phyloP scores from a whole-genome alignment of 1,140 invertebrate species.

The Sitophilus oryzae region DNA sequence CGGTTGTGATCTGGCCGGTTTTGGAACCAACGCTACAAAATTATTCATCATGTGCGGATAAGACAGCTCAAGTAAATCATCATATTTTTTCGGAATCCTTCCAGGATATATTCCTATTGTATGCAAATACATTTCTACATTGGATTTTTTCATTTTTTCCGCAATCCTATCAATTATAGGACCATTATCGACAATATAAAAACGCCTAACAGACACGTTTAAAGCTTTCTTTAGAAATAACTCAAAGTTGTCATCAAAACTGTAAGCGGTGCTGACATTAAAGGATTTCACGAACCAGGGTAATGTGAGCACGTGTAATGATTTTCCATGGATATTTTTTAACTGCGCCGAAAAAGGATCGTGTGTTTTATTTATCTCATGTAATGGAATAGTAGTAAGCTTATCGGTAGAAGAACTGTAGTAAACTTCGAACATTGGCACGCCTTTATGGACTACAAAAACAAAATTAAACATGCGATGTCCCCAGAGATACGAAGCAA shows the following conservation, averaged over 20 bases:
- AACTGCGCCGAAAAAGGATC: background rate
- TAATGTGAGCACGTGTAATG: background rate
- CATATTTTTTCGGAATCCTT: background rate
- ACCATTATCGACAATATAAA: background rate
- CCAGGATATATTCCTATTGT: background rate
- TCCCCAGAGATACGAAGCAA: background rate
- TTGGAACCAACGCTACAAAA: background rate
- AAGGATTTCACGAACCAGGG: background rate
- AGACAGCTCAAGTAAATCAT: background rate
- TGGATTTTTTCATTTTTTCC: background rate
- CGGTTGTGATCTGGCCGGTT: background rate
- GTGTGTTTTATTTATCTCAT: background rate
- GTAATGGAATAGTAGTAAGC: background rate
- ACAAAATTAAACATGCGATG: background rate
- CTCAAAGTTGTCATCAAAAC: background rate
- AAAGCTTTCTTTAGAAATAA: background rate
- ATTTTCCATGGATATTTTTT: background rate
- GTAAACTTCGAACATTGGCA: no score
- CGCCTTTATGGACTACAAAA: no score
- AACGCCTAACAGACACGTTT: background rate
- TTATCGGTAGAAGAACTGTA: no score
- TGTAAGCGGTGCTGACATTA: background rate
- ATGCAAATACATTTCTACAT: background rate
- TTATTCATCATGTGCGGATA: background rate
- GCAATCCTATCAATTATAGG: background rate